Evolutionary conservation across 2,113 vertebrate species (phyloP).

Genomic region (Cavia porcellus): DNA sequence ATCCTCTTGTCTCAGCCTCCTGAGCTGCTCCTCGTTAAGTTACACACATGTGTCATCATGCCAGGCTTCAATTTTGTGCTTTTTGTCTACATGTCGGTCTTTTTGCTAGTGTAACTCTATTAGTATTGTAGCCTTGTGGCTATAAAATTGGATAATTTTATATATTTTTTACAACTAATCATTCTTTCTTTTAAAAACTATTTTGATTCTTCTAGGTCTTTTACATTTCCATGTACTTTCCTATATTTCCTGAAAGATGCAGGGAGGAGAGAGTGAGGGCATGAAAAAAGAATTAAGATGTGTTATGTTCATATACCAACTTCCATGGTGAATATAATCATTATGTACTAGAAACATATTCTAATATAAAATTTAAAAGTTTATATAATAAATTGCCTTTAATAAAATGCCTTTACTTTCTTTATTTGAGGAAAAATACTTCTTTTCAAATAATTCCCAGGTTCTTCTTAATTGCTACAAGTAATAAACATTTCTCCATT

Average conservation of each 20-base stretch:
- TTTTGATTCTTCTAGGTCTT: neutral
- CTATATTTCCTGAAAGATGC: neutral
- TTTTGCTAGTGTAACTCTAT: neutral
- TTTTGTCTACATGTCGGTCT: neutral
- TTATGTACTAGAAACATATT: neutral
- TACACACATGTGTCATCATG: neutral
- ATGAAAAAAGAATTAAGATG: neutral
- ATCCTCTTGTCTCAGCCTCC: neutral
- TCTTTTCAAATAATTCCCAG: neutral
- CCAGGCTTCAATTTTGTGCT: neutral
- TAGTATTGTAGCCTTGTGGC: neutral
- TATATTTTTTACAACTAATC: neutral
- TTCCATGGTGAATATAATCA: neutral
- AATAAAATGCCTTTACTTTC: neutral
- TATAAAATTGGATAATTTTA: neutral
- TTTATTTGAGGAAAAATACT: neutral
- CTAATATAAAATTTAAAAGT: neutral
- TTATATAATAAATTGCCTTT: neutral
- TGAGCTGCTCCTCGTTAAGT: neutral
- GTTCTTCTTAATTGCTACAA: neutral
- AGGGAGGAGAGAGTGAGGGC: neutral
- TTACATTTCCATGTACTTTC: neutral
- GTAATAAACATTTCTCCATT: neutral
- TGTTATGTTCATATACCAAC: neutral
- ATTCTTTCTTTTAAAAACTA: slow-evolving; percentile 6